A percentile compares a stretch with the other conserved stretches of the same genome.
phyloP scores from a whole-genome alignment of 2,888 invertebrate genomes.

The Hydropsyche betteni region DNA sequence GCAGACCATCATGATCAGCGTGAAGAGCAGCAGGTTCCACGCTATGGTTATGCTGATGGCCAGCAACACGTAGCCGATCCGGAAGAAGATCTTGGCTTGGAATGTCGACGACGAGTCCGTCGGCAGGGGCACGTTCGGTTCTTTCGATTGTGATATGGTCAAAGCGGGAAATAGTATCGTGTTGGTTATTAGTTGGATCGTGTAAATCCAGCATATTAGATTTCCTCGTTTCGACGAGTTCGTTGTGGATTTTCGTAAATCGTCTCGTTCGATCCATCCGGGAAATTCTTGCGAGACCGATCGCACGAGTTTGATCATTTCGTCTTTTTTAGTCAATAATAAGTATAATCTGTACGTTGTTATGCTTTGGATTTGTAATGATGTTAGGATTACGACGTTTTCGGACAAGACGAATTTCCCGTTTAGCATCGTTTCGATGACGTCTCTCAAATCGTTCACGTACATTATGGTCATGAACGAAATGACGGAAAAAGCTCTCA shows the following conservation, averaged over 20 bases:
- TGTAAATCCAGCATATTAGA: constrained; percentile 43
- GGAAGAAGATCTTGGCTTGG: neutral
- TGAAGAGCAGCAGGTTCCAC: constrained; percentile 40
- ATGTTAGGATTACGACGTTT: constrained; percentile 45
- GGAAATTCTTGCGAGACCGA: constrained; percentile 43
- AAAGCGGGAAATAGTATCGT: constrained; percentile 20
- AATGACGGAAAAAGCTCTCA: constrained; percentile 8
- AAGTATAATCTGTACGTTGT: constrained; percentile 45
- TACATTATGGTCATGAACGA: constrained; percentile 30
- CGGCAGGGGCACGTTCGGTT: constrained; percentile 22
- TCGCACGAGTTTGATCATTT: constrained; percentile 33
- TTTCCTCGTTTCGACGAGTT: constrained; percentile 37
- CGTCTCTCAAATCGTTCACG: constrained; percentile 29
- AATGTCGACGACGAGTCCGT: constrained; percentile 19
- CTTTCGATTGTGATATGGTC: constrained; percentile 34
- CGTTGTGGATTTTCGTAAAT: constrained; percentile 11
- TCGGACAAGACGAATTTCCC: constrained; percentile 38
- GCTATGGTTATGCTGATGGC: constrained; percentile 2
- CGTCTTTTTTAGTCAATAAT: constrained; percentile 37
- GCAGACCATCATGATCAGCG: constrained; percentile 37
- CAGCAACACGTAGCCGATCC: neutral
- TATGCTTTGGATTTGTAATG: constrained; percentile 43
- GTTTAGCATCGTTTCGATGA: constrained; percentile 1
- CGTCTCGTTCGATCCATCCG: constrained; percentile 40
- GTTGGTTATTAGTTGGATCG: constrained; percentile 41